Base-by-base conservation (phyloP, 2,888 invertebrate species). In the Chloromyia formosa region DNA sequence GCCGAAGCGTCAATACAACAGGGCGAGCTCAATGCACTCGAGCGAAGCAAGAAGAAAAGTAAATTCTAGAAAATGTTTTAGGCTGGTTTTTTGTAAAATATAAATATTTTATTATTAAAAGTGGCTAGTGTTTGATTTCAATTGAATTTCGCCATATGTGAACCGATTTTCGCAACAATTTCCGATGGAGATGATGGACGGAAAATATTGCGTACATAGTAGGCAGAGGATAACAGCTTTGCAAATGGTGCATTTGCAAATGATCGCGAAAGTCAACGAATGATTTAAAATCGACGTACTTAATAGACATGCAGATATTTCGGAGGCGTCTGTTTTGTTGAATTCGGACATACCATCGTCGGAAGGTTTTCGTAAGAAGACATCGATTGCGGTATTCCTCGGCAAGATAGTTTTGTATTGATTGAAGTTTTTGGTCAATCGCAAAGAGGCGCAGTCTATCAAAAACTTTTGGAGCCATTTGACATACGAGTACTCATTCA, bases 1-100 rank as follows among this genome's bases (percentile, higher is more conserved):
- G 89, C 92, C 14, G 93, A 94, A 74, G 93, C 95, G 1, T 90
- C 94, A 0, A 86, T 89, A 75, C 96, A 96, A 82, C 95, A 95
- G 83, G 91, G 93, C 27, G 95, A 96, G 83, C 87, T 94, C 60
- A 94, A 95, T 80, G 90, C 91, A 81, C 80, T 95, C 78, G 79
- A 81, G 2, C 80, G 85, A 35, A 80, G 82, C 27, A 84, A 83
- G 73, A 84, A 84, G 74, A 82, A 82, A 54, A 83, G 81, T 78
- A 83, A 83, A 76, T 83, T 71, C 22, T 71, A 71, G 14, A 9
- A 9, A 40, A 12, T 42, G 40, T 58, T 40, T 45, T 45, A 22
- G 14, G 35, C 35, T 61, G 14, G 22, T 49, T n/a, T 54, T 64
- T 56, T 49, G 82, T 68, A 82, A 81, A 16, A 68, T 66, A 68